Evolutionary conservation across 2,113 vertebrate species (phyloP).

Genomic region (Sphaerodactylus townsendi): DNA sequence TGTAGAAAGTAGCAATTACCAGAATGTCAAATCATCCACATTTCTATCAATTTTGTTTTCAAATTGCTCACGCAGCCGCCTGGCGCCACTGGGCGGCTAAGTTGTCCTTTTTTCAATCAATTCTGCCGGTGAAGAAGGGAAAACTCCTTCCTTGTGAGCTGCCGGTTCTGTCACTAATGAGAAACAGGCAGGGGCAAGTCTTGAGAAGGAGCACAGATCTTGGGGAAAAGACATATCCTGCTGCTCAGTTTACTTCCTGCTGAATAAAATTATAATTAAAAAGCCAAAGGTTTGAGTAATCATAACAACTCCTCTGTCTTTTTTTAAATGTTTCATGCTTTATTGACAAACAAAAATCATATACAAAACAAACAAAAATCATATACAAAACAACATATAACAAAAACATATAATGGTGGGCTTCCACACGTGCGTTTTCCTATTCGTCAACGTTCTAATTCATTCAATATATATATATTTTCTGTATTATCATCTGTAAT

Average conservation of each 20-base stretch:
- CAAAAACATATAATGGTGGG: too few relatives aligned
- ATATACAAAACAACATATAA: too few relatives aligned
- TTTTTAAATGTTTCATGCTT: too few relatives aligned
- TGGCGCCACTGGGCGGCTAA: conserved; percentile 33
- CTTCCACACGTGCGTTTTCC: too few relatives aligned
- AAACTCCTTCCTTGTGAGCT: conserved; percentile 63
- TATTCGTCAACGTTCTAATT: too few relatives aligned
- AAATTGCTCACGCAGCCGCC: neutral
- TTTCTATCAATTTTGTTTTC: too few relatives aligned
- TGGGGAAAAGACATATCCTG: conserved; percentile 43
- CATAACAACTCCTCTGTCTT: neutral
- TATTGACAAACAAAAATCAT: too few relatives aligned
- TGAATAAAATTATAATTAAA: conserved; percentile 26
- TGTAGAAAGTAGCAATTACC: conserved; percentile 23
- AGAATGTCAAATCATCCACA: conserved; percentile 14
- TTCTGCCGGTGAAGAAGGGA: conserved; percentile 47
- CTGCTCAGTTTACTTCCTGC: conserved; percentile 17
- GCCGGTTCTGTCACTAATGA: conserved; percentile 72
- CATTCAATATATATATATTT: too few relatives aligned
- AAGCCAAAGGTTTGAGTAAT: neutral
- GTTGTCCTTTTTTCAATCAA: conserved; percentile 28
- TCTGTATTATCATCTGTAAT: too few relatives aligned
- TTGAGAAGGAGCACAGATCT: conserved; percentile 38
- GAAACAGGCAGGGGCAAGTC: conserved; percentile 73
- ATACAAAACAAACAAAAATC: too few relatives aligned